Evolutionary conservation across 1,140 invertebrate species (phyloP).

Genomic region (Drosophila cardini): DNA sequence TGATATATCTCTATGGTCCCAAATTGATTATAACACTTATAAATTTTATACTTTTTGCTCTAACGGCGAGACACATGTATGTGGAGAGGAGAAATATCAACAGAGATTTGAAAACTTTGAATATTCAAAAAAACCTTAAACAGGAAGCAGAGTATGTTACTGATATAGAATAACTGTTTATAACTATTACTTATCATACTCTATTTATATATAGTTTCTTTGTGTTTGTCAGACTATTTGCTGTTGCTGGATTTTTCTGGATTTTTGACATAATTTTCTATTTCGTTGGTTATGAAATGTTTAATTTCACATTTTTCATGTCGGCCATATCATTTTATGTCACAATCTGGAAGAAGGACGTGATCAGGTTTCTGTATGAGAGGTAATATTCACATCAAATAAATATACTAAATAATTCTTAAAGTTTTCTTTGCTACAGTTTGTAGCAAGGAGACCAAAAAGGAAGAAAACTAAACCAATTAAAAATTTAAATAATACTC

Average conservation of each 20-base stretch:
- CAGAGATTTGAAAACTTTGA: background rate
- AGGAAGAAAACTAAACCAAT: no score
- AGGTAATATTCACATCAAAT: background rate
- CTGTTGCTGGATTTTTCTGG: slow-evolving; percentile 4
- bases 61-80: slow-evolving; percentile 8
- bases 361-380: background rate
- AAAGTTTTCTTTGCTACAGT: background rate
- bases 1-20: slow-evolving; percentile 16
- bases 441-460: background rate
- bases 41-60: background rate
- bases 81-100: background rate
- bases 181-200: no score
- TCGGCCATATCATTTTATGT: background rate
- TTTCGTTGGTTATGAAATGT: background rate
- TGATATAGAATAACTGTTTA: no score
- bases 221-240: slow-evolving; percentile 12
- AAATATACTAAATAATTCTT: background rate
- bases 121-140: background rate
- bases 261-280: slow-evolving; percentile 4
- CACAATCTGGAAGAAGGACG: slow-evolving; percentile 16
- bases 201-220: slow-evolving; percentile 1
- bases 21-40: background rate
- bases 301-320: background rate
- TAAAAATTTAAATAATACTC: no score
- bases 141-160: background rate